Percentiles rank a stretch among this genome's conserved stretches.
phyloP scores from a whole-genome alignment of 64 coral and sea anemone species.

The Anthopleura sola region DNA sequence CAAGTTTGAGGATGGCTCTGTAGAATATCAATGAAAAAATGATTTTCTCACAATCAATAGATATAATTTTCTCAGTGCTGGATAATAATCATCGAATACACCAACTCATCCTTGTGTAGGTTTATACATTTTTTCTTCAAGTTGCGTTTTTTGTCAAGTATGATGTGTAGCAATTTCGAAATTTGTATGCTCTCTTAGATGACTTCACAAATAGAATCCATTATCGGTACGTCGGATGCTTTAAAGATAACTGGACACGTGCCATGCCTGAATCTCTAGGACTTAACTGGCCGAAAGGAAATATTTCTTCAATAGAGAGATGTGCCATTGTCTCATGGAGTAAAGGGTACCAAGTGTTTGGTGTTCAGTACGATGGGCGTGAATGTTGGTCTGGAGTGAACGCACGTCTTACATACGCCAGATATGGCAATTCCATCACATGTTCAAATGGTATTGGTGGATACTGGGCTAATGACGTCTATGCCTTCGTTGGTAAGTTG shows the following conservation, averaged over 20 bases:
- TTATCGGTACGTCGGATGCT: neutral
- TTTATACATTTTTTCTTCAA: no score
- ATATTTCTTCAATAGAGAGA: neutral
- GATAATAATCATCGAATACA: no score
- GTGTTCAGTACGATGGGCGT: neutral
- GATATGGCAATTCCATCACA: neutral
- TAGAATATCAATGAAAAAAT: no score
- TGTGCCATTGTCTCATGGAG: neutral
- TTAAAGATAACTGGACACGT: neutral
- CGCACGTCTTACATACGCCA: neutral
- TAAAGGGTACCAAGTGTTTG: neutral
- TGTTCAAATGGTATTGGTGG: constrained; percentile 7
- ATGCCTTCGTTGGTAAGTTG: neutral
- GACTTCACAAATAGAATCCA: neutral
- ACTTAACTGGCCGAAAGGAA: no score
- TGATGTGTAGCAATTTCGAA: no score
- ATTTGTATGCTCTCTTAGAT: no score
- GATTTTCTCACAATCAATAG: no score
- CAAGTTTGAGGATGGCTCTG: no score
- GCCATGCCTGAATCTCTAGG: neutral
- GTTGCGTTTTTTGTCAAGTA: no score
- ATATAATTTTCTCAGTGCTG: no score
- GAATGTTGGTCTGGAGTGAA: neutral
- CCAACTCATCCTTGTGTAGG: no score
- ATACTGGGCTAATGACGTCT: neutral